Evolutionary conservation across 2,888 invertebrate genomes (phyloP), one percentile per base, ranked within the genome.

Genomic region (Melikaiella ostensackeni): DNA sequence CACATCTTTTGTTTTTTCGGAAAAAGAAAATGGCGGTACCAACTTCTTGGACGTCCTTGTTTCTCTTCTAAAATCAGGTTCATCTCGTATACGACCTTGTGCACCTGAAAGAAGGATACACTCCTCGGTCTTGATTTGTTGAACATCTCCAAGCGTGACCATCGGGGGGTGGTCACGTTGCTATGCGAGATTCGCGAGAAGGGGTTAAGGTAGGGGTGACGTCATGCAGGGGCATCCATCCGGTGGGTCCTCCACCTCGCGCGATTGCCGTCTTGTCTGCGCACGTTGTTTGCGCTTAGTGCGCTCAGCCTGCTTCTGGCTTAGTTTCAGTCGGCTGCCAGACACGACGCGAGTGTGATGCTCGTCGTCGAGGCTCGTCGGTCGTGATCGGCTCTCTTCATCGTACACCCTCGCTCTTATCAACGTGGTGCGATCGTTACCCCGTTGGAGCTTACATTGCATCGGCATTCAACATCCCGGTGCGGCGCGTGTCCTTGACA

Each of bases 311-410:
- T 46, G 42, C 42, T 66, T 30, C 46, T 30, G 66, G 46, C 50
- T 70, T 30, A 30, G 70, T 30, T 66, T 24, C 70, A 70, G 70
- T 70, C 46, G 70, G 50, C 9, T 50, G 66, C 27, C 70, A 76
- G 77, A 81, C 80, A 77, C 75, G 76, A 75, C 76, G 79, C 76
- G 80, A 59, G 76, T 76, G 75, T 75, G 55, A 79, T 57, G 64
- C 50, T 42, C 64, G 75, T 80, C 79, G 55, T 77, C 78, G 79
- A 79, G 75, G 75, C 64, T 75, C n/a, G 77, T 79, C 80, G 80
- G 80, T 74, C 77, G 59, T 63, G 33, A 50, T 81, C 80, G 80
- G 64, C 27, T n/a, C 21, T 70, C 30, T 70, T 46, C 66, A 46
- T 50, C n/a, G 7, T 24, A 57, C 19, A 42, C 63, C 76, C 77